Conservation (phyloP, 2,888 invertebrate genomes). For the Cepaea hortensis region DNA sequence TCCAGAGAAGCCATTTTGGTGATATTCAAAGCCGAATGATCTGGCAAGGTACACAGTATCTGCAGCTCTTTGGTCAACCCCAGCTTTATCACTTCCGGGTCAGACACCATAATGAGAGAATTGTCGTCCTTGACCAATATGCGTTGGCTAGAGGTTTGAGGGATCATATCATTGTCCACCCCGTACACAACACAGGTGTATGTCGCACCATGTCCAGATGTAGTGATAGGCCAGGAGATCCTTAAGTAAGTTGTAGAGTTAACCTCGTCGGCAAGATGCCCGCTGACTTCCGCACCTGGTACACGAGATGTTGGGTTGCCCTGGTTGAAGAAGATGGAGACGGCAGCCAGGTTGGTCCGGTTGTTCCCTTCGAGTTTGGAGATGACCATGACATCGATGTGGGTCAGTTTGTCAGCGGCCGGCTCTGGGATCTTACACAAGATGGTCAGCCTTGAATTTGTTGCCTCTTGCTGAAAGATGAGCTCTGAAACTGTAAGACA, state of each 20-base stretch:
- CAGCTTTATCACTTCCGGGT: neutral
- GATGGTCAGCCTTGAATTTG: neutral
- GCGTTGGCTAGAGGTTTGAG: neutral
- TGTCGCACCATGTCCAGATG: neutral
- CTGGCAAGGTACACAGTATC: neutral
- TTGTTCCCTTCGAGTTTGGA: neutral
- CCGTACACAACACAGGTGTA: slow-evolving; percentile 22
- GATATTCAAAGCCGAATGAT: neutral
- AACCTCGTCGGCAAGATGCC: neutral
- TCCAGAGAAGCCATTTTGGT: neutral
- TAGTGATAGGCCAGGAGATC: neutral
- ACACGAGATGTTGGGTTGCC: neutral
- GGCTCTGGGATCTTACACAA: neutral
- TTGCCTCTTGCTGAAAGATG: slow-evolving; percentile 1
- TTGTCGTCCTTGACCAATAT: neutral
- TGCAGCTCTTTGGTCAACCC: neutral
- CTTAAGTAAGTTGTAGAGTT: neutral
- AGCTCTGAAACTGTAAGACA: neutral
- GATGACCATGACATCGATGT: slow-evolving; percentile 3
- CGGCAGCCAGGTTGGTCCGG: neutral
- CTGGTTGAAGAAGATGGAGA: slow-evolving; percentile 13
- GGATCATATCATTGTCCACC: neutral
- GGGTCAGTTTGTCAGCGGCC: neutral
- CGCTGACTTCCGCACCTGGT: neutral
- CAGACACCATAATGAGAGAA: neutral